A percentile compares a stretch with the other conserved stretches of the same genome.
These are phyloP conservation scores for Euplexia lucipara DNA, from an alignment of 2,888 invertebrate genomes.

Conservation along the genomic window DNA sequence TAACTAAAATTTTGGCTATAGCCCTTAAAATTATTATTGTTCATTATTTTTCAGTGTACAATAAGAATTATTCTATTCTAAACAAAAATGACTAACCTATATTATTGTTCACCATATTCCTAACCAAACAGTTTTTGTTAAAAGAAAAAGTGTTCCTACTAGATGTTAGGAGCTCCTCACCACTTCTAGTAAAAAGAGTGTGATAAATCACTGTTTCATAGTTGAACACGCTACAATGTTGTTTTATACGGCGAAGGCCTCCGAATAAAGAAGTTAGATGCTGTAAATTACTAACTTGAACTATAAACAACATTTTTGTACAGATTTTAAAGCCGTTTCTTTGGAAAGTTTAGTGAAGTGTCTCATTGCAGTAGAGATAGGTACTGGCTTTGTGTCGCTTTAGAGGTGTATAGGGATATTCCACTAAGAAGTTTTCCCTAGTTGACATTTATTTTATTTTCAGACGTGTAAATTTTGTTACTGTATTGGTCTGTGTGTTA, in stretches of 20 bases:
- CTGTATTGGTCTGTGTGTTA: no score
- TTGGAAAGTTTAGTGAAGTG: constrained; percentile 40
- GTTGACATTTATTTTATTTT: background rate
- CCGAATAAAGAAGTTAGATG: constrained; percentile 37
- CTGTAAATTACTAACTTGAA: constrained; percentile 52
- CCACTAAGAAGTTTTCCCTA: background rate
- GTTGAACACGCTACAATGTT: constrained; percentile 35
- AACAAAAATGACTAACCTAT: no score
- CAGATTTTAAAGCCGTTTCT: constrained; percentile 40
- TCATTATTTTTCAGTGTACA: no score
- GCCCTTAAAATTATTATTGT: no score
- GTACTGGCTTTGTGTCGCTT: constrained; percentile 16
- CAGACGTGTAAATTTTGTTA: background rate
- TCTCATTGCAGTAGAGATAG: constrained; percentile 26
- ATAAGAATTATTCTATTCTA: no score
- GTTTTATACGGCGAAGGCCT: constrained; percentile 31
- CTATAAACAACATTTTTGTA: constrained; percentile 47
- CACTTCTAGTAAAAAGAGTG: constrained; percentile 19
- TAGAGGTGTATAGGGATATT: constrained; percentile 6
- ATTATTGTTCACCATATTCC: no score
- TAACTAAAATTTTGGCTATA: no score
- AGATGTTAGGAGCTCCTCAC: background rate
- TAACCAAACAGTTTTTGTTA: no score
- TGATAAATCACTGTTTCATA: constrained; percentile 36
- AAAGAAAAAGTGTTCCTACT: no score